Percentiles rank a stretch among this genome's conserved stretches.
Evolutionary conservation across 2,113 vertebrate genomes (phyloP).

Genomic region (Mobula hypostoma): DNA sequence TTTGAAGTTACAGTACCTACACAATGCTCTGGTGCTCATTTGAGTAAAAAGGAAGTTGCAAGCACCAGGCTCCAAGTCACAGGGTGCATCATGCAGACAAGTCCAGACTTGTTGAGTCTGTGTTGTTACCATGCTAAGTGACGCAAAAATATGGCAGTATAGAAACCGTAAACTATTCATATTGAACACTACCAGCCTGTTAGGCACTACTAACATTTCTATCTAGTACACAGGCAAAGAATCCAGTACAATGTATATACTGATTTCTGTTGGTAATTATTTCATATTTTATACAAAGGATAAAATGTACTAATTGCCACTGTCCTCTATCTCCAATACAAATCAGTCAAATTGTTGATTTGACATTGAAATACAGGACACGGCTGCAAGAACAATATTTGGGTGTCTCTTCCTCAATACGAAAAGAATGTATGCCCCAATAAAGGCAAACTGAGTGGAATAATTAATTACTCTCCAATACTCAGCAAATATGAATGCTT

Average conservation of each 20-base stretch:
- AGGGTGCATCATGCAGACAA: slow-evolving; percentile 43
- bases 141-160: slow-evolving; percentile 31
- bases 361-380: neutral
- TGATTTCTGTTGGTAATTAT: neutral
- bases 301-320: neutral
- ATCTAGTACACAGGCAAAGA: neutral
- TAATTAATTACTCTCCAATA: neutral
- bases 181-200: neutral
- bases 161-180: slow-evolving; percentile 3
- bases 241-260: neutral
- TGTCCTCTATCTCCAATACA: neutral
- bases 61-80: slow-evolving; percentile 33
- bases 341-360: neutral
- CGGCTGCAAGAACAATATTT: neutral
- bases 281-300: neutral
- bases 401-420: neutral
- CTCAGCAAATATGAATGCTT: neutral
- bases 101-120: slow-evolving; percentile 47
- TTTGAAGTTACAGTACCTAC: neutral
- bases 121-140: slow-evolving; percentile 48
- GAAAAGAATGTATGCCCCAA: neutral
- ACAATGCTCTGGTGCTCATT: neutral
- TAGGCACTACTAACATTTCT: neutral
- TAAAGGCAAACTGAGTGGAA: neutral
- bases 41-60: slow-evolving; percentile 19